Percentiles rank a stretch among this genome's conserved stretches.
phyloP scores from a whole-genome alignment of 2,888 invertebrate species.

The Pteria penguin region DNA sequence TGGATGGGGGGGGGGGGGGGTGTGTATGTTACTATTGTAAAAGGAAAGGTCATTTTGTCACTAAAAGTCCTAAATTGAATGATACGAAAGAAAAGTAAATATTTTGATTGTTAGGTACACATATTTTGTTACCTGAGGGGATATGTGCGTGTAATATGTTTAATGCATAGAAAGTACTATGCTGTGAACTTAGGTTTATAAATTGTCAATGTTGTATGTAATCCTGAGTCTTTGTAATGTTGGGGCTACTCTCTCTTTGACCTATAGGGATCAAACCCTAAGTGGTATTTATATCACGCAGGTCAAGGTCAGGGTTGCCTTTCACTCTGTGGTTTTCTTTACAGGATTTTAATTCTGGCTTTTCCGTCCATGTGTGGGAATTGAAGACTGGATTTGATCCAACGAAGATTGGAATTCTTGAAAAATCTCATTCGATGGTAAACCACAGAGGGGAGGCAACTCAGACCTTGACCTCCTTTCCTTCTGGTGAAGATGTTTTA shows the following conservation, averaged over 20 bases:
- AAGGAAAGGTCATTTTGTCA: slow-evolving; percentile 14
- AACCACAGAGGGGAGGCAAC: slow-evolving; percentile 9
- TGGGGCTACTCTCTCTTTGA: slow-evolving; percentile 1
- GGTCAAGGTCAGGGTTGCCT: slow-evolving; percentile 7
- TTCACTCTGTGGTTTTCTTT: neutral
- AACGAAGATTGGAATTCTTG: neutral
- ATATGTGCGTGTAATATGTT: neutral
- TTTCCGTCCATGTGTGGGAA: slow-evolving; percentile 20
- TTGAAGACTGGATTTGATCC: neutral
- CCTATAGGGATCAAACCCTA: slow-evolving; percentile 8
- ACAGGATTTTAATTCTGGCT: neutral
- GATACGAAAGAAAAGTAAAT: slow-evolving; percentile 2
- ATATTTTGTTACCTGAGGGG: too few species aligned
- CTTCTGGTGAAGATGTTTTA: slow-evolving; percentile 20
- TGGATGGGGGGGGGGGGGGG: neutral
- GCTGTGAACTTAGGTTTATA: neutral
- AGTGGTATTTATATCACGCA: slow-evolving; percentile 20
- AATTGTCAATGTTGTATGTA: neutral
- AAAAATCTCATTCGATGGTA: neutral
- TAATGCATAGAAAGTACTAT: neutral
- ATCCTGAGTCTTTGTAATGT: neutral
- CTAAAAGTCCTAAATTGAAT: slow-evolving; percentile 14
- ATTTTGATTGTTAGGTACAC: too few species aligned
- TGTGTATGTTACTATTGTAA: slow-evolving; percentile 24
- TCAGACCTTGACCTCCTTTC: neutral